These are phyloP conservation scores for Bombyx mandarina DNA, from an alignment of 1,140 invertebrate genomes.

Conservation along the genomic window DNA sequence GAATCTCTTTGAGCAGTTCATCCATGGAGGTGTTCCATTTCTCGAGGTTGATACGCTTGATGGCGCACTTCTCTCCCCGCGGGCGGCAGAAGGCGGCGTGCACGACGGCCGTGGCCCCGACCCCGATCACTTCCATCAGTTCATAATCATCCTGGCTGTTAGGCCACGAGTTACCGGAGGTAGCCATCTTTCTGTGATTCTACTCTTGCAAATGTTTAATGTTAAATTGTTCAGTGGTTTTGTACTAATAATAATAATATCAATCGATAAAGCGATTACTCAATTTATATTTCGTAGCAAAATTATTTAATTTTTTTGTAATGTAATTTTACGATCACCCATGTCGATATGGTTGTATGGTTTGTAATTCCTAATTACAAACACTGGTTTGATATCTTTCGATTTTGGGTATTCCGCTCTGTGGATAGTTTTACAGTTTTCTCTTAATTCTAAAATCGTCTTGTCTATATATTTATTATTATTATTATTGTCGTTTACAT, in stretches of 20 bases:
- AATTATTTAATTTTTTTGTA: constrained; percentile 9
- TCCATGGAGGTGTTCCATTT: constrained; percentile 99
- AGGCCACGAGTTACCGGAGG: constrained; percentile 80
- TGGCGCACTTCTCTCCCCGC: constrained; percentile 96
- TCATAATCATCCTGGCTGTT: constrained; percentile 97
- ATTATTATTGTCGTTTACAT: constrained; percentile 41
- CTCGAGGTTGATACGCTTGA: constrained; percentile 99
- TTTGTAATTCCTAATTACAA: constrained; percentile 41
- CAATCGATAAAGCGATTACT: constrained; percentile 30
- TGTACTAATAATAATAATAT: constrained; percentile 20
- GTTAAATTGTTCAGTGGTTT: too few relatives aligned
- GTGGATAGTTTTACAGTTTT: constrained; percentile 26
- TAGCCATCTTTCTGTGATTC: constrained; percentile 32
- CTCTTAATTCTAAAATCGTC: constrained; percentile 38
- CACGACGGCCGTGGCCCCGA: constrained; percentile 96
- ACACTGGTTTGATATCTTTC: constrained; percentile 6
- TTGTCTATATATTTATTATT: constrained; percentile 26
- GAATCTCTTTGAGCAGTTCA: constrained; percentile 95
- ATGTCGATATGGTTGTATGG: constrained; percentile 52
- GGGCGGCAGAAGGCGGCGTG: constrained; percentile 95
- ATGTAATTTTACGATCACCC: constrained; percentile 26
- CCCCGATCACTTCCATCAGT: constrained; percentile 91
- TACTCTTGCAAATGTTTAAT: too few relatives aligned
- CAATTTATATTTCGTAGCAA: constrained; percentile 16
- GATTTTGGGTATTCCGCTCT: constrained; percentile 27